Evolutionary conservation across 2,113 vertebrate species (phyloP).

Genomic region (Sminthopsis crassicaudata): DNA sequence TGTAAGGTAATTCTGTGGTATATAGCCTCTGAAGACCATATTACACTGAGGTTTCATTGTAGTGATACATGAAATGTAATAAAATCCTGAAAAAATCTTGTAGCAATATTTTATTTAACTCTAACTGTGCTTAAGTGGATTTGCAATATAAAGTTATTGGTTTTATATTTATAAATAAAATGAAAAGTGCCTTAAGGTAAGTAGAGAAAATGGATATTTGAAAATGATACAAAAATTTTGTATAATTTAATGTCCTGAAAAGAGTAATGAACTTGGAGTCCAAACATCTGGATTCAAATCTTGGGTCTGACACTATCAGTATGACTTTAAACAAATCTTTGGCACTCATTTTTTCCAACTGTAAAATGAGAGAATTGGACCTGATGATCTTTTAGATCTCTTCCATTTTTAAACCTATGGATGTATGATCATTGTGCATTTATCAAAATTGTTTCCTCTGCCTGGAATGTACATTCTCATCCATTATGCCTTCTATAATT

Average conservation of each 20-base stretch:
- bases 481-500: neutral
- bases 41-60: neutral
- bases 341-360: neutral
- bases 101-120: neutral
- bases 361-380: neutral
- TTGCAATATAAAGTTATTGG: conserved; percentile 1
- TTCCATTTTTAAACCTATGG: neutral
- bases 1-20: neutral
- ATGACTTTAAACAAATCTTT: neutral
- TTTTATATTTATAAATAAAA: conserved; percentile 12
- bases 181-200: neutral
- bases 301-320: neutral
- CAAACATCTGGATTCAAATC: neutral
- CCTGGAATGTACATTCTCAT: neutral
- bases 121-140: conserved; percentile 26
- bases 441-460: neutral
- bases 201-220: neutral
- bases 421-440: neutral
- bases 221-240: neutral
- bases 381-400: neutral
- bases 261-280: neutral
- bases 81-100: neutral
- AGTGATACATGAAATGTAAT: neutral
- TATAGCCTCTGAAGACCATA: neutral
- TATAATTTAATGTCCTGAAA: neutral